phyloP scores from a whole-genome alignment of 2,888 invertebrate genomes.

The Cephus pygmeus region DNA sequence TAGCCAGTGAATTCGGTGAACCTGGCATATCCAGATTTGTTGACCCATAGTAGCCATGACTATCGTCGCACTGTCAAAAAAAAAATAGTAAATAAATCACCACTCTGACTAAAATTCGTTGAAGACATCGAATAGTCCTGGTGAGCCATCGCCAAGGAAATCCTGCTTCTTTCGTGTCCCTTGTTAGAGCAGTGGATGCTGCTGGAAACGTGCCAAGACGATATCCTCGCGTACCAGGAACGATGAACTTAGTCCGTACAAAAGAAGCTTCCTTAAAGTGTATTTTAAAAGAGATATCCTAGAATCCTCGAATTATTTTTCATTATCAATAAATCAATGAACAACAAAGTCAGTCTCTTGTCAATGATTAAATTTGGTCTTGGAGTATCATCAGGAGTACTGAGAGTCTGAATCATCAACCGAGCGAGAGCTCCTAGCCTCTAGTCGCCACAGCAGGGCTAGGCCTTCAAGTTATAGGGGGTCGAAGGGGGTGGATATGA shows the following conservation, averaged over 20 bases:
- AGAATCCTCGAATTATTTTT: not conserved
- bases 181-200: not conserved
- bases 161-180: not conserved
- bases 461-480: not conserved
- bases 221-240: not conserved
- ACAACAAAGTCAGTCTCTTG: not conserved
- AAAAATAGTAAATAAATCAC: not conserved
- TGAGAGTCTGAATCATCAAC: not conserved
- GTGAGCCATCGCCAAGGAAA: not conserved
- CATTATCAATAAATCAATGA: not conserved
- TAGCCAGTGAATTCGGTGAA: constrained; percentile 52
- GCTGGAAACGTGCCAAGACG: not conserved
- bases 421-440: not conserved
- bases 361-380: not conserved
- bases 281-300: not conserved
- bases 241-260: not conserved
- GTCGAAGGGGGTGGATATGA: constrained; percentile 12
- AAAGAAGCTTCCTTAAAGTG: not conserved
- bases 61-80: constrained; percentile 34
- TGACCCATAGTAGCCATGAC: constrained; percentile 37
- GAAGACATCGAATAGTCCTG: not conserved
- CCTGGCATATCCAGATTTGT: constrained; percentile 49
- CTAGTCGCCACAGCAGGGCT: not conserved
- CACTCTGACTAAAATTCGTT: not conserved
- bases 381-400: not conserved